A percentile compares a stretch with the other conserved stretches of the same genome.
Conservation (phyloP, 2,797 vertebrate genomes). For the Eutrigla gurnardus region DNA sequence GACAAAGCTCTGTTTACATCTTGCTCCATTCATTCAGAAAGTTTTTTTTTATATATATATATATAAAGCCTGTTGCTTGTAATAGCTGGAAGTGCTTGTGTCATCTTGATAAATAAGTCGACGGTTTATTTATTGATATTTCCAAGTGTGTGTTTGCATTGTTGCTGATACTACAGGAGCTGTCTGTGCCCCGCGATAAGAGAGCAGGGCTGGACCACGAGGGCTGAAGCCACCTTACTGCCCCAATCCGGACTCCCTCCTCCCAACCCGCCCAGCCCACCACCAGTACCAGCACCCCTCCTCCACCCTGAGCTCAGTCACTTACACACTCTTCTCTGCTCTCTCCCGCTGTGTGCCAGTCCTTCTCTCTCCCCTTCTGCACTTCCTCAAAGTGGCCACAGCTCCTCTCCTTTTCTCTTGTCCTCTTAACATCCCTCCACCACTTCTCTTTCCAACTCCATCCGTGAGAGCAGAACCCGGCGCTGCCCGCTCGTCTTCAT, state of each 20-base stretch:
- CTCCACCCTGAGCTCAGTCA: conserved; percentile 60
- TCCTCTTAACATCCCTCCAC: conserved; percentile 66
- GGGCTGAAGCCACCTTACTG: conserved; percentile 67
- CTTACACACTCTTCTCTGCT: conserved; percentile 56
- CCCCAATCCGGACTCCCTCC: conserved; percentile 68
- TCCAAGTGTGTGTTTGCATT: conserved; percentile 22
- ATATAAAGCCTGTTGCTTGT: conserved; percentile 8
- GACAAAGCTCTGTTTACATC: conserved; percentile 32
- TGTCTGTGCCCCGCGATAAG: conserved; percentile 42
- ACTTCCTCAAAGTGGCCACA: conserved; percentile 74
- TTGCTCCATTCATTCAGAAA: conserved; percentile 39
- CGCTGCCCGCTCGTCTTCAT: conserved; percentile 13
- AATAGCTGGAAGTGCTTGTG: background rate
- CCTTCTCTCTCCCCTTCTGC: conserved; percentile 63
- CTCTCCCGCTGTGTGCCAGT: conserved; percentile 73
- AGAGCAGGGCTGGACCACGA: conserved; percentile 67
- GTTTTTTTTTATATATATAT: too few species aligned
- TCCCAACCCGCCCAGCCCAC: conserved; percentile 69
- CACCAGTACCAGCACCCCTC: conserved; percentile 73
- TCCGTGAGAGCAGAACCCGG: conserved; percentile 2
- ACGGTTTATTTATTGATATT: conserved; percentile 28
- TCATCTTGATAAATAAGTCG: conserved; percentile 27
- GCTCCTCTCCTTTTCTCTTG: conserved; percentile 56
- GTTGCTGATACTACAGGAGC: conserved; percentile 46
- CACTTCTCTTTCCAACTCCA: conserved; percentile 26